phyloP scores from a whole-genome alignment of 2,888 invertebrate species.

The Nipponacmea schrenckii region DNA sequence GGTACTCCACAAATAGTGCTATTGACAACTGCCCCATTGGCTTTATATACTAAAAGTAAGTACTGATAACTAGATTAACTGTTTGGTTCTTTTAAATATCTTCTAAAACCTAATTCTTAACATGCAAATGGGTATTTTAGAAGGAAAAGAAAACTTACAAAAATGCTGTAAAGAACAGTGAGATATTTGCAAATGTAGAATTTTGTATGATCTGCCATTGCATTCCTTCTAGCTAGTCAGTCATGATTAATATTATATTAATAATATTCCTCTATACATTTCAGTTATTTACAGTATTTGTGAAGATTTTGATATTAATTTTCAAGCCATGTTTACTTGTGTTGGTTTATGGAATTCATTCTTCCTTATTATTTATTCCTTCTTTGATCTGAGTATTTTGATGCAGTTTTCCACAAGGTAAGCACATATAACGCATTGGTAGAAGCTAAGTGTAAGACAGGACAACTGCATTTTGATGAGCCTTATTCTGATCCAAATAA shows the following conservation, averaged over 20 bases:
- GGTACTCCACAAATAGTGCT: constrained; percentile 75
- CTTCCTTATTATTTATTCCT: constrained; percentile 72
- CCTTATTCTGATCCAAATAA: too few species aligned
- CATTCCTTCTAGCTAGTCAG: too few species aligned
- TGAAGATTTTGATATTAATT: constrained; percentile 71
- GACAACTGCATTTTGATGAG: too few species aligned
- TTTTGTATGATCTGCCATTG: too few species aligned
- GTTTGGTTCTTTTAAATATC: neutral
- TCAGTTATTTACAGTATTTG: constrained; percentile 73
- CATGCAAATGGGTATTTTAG: too few species aligned
- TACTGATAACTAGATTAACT: neutral
- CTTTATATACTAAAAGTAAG: constrained; percentile 73
- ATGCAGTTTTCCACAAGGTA: constrained; percentile 74
- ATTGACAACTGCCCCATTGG: constrained; percentile 74
- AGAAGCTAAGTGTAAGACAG: too few species aligned
- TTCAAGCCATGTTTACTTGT: constrained; percentile 73
- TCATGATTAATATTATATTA: too few species aligned
- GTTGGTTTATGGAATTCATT: constrained; percentile 74
- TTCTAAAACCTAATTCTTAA: neutral
- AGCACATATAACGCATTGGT: constrained; percentile 15
- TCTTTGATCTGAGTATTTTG: constrained; percentile 72
- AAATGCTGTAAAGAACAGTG: too few species aligned
- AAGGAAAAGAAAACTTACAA: too few species aligned
- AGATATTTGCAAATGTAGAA: too few species aligned
- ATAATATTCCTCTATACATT: constrained; percentile 32